These are phyloP conservation scores for Petrocephalus microphthalmus DNA, from an alignment of 2,113 vertebrate species.

Conservation along the genomic window DNA sequence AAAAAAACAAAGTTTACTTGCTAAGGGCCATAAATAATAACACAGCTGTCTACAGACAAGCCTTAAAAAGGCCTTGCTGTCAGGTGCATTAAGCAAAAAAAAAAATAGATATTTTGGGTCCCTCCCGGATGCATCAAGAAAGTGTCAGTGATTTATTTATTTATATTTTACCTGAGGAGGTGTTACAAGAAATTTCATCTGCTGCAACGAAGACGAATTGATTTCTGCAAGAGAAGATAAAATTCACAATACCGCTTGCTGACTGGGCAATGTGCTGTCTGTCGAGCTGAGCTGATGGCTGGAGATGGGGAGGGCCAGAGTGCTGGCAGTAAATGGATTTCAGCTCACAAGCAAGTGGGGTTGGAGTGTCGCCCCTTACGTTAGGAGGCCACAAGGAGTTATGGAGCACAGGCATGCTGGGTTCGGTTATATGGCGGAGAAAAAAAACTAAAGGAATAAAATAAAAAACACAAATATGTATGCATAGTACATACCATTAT, in stretches of 20 bases:
- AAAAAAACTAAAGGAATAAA: constrained; percentile 12
- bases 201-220: constrained; percentile 95
- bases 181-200: constrained; percentile 97
- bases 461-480: constrained; percentile 26
- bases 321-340: constrained; percentile 67
- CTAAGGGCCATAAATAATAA: constrained; percentile 41
- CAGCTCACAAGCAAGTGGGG: constrained; percentile 45
- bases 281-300: constrained; percentile 68
- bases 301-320: constrained; percentile 61
- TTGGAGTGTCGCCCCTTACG: constrained; percentile 29
- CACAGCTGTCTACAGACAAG: constrained; percentile 33
- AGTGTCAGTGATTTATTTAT: constrained; percentile 74
- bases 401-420: constrained; percentile 64
- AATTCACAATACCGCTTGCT: constrained; percentile 93
- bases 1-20: constrained; percentile 33
- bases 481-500: constrained; percentile 28
- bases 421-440: constrained; percentile 43
- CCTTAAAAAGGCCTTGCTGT: constrained; percentile 39
- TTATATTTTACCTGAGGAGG: constrained; percentile 80
- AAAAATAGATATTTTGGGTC: constrained; percentile 71
- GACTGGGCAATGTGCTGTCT: constrained; percentile 74
- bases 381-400: constrained; percentile 56
- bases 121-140: constrained; percentile 77
- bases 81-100: constrained; percentile 38
- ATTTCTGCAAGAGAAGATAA: constrained; percentile 97